Conservation (phyloP, 2,888 invertebrate species). For the Acrobasis repandana region DNA sequence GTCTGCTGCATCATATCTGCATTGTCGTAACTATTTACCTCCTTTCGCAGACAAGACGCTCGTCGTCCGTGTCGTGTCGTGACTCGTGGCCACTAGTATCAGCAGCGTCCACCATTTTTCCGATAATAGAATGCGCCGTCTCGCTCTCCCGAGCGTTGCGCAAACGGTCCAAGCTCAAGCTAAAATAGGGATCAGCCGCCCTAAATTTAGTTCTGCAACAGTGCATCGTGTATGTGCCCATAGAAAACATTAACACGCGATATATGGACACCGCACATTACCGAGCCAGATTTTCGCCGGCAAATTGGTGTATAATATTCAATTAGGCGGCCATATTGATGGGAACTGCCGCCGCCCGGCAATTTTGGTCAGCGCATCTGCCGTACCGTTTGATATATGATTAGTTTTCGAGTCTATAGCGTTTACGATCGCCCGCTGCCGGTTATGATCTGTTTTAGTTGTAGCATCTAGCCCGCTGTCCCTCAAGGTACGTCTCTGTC, state of each 20-base stretch:
- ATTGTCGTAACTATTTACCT: too few relatives aligned
- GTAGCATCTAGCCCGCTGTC: conserved; percentile 42
- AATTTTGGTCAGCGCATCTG: conserved; percentile 80
- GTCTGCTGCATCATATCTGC: too few relatives aligned
- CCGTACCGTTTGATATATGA: conserved; percentile 70
- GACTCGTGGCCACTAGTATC: too few relatives aligned
- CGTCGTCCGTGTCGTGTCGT: too few relatives aligned
- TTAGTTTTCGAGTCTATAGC: conserved; percentile 61
- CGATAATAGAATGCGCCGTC: conserved; percentile 74
- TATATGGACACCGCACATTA: conserved; percentile 78
- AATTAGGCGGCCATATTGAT: conserved; percentile 79
- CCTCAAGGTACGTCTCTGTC: conserved; percentile 67
- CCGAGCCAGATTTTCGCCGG: conserved; percentile 76
- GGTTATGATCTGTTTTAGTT: conserved; percentile 34
- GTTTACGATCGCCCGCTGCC: conserved; percentile 21
- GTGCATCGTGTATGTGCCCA: conserved; percentile 69
- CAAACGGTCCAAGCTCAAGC: conserved; percentile 65
- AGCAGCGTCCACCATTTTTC: conserved; percentile 58
- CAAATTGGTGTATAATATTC: conserved; percentile 82
- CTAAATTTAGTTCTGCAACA: conserved; percentile 76
- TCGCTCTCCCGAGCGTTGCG: conserved; percentile 65
- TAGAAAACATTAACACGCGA: conserved; percentile 75
- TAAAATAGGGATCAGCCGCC: conserved; percentile 66
- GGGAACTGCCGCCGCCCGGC: conserved; percentile 59
- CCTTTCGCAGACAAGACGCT: too few relatives aligned